Conservation (phyloP, 2,113 vertebrate genomes). For the Phyllostomus hastatus region DNA sequence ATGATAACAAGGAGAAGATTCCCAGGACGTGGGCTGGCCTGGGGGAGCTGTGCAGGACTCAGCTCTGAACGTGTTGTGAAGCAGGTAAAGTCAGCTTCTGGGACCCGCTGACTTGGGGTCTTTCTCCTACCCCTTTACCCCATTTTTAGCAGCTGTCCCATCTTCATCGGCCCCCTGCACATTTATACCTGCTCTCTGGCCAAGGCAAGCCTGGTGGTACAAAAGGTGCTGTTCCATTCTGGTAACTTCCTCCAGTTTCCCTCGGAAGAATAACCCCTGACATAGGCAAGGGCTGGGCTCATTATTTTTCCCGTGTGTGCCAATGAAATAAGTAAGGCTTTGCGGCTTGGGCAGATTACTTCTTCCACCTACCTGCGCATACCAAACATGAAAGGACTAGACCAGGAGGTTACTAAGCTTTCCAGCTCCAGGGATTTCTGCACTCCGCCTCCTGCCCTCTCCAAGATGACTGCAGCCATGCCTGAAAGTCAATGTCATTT, state of each 20-base stretch:
- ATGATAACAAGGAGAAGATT: neutral
- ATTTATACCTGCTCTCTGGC: neutral
- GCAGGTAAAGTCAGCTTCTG: neutral
- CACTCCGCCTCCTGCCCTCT: neutral
- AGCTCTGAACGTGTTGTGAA: neutral
- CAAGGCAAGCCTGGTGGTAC: neutral
- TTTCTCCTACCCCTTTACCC: neutral
- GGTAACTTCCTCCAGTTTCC: neutral
- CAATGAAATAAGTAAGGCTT: constrained; percentile 7
- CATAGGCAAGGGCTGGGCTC: neutral
- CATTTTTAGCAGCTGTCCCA: neutral
- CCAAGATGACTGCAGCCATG: neutral
- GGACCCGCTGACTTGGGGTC: neutral
- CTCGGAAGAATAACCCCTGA: neutral
- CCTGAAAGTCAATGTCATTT: neutral
- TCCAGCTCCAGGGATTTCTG: neutral
- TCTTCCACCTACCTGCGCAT: neutral
- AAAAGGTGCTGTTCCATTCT: neutral
- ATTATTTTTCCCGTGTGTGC: neutral
- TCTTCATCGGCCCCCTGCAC: neutral
- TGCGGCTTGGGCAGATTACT: neutral
- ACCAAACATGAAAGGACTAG: neutral
- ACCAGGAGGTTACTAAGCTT: neutral
- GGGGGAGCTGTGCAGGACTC: neutral
- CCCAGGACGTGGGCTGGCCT: neutral